Base-by-base conservation (phyloP, 2,113 vertebrate species). In the Macroglossus sobrinus region DNA sequence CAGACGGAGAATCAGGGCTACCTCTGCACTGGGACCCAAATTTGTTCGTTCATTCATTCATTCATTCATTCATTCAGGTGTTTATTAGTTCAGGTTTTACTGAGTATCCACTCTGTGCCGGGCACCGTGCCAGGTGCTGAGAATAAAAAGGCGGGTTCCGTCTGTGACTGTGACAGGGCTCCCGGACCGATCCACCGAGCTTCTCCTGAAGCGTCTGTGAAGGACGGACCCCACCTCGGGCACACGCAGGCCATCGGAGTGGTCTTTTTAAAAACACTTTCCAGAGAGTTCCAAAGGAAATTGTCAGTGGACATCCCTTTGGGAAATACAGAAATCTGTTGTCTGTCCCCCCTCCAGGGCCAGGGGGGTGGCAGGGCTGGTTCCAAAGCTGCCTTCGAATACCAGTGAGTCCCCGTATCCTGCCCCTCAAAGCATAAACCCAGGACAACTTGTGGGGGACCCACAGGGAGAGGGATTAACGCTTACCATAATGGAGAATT, bases 391-490 rank as follows among this genome's bases (percentile, higher is more conserved):
- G 68, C 12, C 16, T 68, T 35, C 45, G 11, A 13, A 13, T 33
- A 68, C 53, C 11, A 82, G 61, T 57, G 38, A 30, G 75, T 47
- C 50, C 35, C 16, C 14, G 0, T 14, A 21, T 5, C 26, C 14
- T 28, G 43, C 47, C 30, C 40, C 26, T 79, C 14, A 5, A 4
- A 21, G 43, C 14, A 2, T 33, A 15, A 43, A 33, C 68, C 10
- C 55, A 30, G 84, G n/a, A 47, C 33, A 12, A 2, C 5, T 5
- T 2, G 16, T 2, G 16, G n/a, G 16, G 2, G 9, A 4, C 47
- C 21, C 40, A 9, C 7, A 9, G 38, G 38, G 19, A 43, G 11
- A 12, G 2, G 30, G 38, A 1, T 4, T 15, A 1, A 4, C 6
- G 15, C 78, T 68, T 18, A 4, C 30, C 9, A 2, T 33, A 18